Percentiles rank a stretch among this genome's conserved stretches.
Evolutionary conservation across 2,888 invertebrate genomes (phyloP).

Genomic region (Thymelicus lineola): DNA sequence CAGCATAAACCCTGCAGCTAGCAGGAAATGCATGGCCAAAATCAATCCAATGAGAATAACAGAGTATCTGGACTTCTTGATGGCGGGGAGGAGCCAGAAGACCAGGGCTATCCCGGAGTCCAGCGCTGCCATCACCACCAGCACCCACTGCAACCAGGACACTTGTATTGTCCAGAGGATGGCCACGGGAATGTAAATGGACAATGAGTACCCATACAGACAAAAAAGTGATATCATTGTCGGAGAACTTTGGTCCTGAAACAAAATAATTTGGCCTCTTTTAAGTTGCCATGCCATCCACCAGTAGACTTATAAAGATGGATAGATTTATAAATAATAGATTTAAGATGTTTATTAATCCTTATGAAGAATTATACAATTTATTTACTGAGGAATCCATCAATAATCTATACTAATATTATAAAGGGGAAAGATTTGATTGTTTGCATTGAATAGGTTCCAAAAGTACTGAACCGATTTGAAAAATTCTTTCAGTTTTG

Average conservation of each 20-base stretch:
- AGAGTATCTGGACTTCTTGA: constrained; percentile 86
- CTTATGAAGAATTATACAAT: too few species aligned
- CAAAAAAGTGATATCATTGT: constrained; percentile 95
- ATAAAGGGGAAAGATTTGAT: too few species aligned
- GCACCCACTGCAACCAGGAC: constrained; percentile 93
- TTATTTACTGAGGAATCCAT: too few species aligned
- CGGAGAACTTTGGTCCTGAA: constrained; percentile 83
- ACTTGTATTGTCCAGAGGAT: constrained; percentile 96
- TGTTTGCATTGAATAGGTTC: too few species aligned
- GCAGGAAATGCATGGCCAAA: constrained; percentile 90
- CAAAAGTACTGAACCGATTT: too few species aligned
- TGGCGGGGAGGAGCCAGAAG: constrained; percentile 91
- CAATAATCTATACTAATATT: too few species aligned
- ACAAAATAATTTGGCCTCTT: constrained; percentile 46
- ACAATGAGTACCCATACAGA: constrained; percentile 97
- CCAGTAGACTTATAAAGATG: too few species aligned
- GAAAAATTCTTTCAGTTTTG: too few species aligned
- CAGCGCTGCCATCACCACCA: constrained; percentile 92
- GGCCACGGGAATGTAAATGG: constrained; percentile 97
- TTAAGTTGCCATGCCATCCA: too few species aligned
- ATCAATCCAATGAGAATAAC: constrained; percentile 83
- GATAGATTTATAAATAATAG: too few species aligned
- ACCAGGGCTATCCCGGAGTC: constrained; percentile 94
- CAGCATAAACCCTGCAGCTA: constrained; percentile 95
- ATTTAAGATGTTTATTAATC: too few species aligned